These are phyloP conservation scores for Acipenser oxyrinchus DNA, from an alignment of 2,797 vertebrate genomes.

Conservation along the genomic window DNA sequence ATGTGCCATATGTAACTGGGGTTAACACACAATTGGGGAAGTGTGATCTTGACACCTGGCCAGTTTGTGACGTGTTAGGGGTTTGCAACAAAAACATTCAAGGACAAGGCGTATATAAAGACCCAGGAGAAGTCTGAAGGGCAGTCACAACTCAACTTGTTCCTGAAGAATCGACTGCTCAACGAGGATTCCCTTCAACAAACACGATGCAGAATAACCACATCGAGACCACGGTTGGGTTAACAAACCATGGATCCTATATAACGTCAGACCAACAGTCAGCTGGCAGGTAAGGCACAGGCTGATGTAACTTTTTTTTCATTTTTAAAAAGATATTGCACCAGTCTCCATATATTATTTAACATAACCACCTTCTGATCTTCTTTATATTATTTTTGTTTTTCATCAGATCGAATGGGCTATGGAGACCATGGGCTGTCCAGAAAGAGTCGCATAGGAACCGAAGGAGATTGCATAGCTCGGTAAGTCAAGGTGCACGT, in stretches of 20 bases:
- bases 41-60: constrained; percentile 52
- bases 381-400: not conserved
- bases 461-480: not conserved
- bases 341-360: too few species aligned
- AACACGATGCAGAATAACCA: constrained; percentile 35
- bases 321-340: not conserved
- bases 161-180: constrained; percentile 15
- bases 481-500: constrained; percentile 25
- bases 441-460: not conserved
- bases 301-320: not conserved
- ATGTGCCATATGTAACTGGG: too few species aligned
- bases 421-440: constrained; percentile 57
- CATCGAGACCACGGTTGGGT: constrained; percentile 22
- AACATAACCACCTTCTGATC: too few species aligned
- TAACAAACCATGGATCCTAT: constrained; percentile 16
- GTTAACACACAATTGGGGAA: constrained; percentile 31
- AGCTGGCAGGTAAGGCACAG: constrained; percentile 12
- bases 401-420: not conserved
- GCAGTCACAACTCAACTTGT: constrained; percentile 18
- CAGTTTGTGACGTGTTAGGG: constrained; percentile 25
- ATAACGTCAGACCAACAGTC: constrained; percentile 4
- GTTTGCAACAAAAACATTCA: constrained; percentile 20
- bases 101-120: constrained; percentile 40
- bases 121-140: not conserved
- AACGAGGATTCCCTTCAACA: constrained; percentile 6